phyloP scores from a whole-genome alignment of 2,113 vertebrate species.

The Passer domesticus region DNA sequence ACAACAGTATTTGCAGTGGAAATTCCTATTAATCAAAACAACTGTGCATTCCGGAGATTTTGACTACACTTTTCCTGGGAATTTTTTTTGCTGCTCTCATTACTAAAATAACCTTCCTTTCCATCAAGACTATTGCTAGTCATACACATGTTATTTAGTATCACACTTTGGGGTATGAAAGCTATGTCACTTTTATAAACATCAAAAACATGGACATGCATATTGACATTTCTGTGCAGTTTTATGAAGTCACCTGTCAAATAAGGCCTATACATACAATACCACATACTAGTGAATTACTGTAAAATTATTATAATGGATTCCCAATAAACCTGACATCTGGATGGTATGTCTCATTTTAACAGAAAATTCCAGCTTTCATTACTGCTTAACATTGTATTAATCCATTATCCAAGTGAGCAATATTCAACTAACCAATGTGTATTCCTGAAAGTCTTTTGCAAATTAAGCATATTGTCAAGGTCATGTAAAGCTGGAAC shows the following conservation, averaged over 20 bases:
- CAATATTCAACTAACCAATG: slow-evolving; percentile 14
- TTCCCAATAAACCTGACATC: slow-evolving; percentile 34
- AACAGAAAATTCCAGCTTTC: slow-evolving; percentile 42
- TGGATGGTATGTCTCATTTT: slow-evolving; percentile 4
- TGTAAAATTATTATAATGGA: slow-evolving; percentile 36
- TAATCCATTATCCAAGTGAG: slow-evolving; percentile 22
- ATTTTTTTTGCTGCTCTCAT: slow-evolving; percentile 31
- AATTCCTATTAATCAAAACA: slow-evolving; percentile 56
- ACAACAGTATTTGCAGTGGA: slow-evolving; percentile 41
- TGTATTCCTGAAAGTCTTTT: slow-evolving; percentile 35
- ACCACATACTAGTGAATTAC: slow-evolving; percentile 57
- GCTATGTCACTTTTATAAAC: slow-evolving; percentile 62
- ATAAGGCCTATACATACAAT: slow-evolving; percentile 63
- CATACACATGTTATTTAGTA: slow-evolving; percentile 44
- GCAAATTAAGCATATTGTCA: slow-evolving; percentile 41
- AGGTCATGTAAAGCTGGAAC: slow-evolving; percentile 55
- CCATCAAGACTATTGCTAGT: slow-evolving; percentile 56
- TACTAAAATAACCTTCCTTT: slow-evolving; percentile 60
- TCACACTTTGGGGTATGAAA: slow-evolving; percentile 48
- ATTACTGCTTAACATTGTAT: slow-evolving; percentile 15
- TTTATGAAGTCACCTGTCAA: slow-evolving; percentile 63
- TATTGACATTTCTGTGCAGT: slow-evolving; percentile 60
- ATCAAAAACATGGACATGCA: slow-evolving; percentile 68
- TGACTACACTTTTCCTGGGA: slow-evolving; percentile 48
- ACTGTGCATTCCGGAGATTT: slow-evolving; percentile 42